These are phyloP conservation scores for Nyctibius bracteatus DNA, from an alignment of 2,113 vertebrate genomes.

Conservation along the genomic window DNA sequence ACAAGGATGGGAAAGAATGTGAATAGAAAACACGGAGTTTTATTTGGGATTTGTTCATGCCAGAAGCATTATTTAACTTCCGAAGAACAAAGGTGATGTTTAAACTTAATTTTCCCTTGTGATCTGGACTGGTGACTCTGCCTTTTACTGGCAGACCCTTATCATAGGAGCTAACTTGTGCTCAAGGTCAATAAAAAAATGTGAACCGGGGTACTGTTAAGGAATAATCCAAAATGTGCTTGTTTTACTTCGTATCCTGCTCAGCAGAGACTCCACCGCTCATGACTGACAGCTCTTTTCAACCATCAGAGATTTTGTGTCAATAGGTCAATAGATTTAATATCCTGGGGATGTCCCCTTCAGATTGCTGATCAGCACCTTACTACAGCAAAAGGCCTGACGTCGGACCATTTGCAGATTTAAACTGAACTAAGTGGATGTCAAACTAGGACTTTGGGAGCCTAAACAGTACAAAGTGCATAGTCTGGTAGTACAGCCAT, in stretches of 20 bases:
- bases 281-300: constrained; percentile 15
- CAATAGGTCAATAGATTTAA: constrained; percentile 54
- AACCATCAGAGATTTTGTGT: constrained; percentile 12
- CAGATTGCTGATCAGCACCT: neutral
- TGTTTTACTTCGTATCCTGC: constrained; percentile 3
- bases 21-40: neutral
- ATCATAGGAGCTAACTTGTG: neutral
- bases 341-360: constrained; percentile 28
- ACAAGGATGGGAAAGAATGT: neutral
- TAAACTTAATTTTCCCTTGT: neutral
- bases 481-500: neutral
- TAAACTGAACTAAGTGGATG: neutral
- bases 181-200: neutral
- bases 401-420: neutral
- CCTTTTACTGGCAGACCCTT: neutral
- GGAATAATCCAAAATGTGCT: neutral
- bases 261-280: neutral
- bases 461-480: neutral
- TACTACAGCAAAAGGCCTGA: constrained; percentile 19
- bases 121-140: neutral
- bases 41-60: neutral
- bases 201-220: neutral
- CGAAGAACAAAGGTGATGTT: neutral
- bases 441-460: neutral
- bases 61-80: constrained; percentile 1